Conservation (phyloP, 2,888 invertebrate species). For the Ptilodon capucinus region DNA sequence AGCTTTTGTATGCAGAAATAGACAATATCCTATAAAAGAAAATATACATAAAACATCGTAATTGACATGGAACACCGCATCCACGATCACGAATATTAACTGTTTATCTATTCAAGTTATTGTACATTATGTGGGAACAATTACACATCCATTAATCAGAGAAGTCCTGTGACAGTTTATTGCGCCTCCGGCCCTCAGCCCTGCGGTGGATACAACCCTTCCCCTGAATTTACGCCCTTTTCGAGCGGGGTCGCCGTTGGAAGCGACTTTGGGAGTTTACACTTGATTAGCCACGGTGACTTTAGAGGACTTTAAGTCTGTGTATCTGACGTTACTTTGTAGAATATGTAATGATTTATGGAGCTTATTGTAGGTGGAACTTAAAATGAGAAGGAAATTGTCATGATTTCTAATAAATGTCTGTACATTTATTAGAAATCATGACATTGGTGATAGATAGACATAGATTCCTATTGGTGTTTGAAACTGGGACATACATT, state of each 20-base stretch:
- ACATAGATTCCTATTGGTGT: no score
- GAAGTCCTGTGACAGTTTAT: constrained; percentile 66
- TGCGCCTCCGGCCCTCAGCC: constrained; percentile 62
- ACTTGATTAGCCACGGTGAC: constrained; percentile 68
- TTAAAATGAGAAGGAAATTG: background rate
- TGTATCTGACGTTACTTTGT: constrained; percentile 44
- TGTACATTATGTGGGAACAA: constrained; percentile 77
- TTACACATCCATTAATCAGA: constrained; percentile 75
- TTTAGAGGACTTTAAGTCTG: constrained; percentile 43
- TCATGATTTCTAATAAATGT: no score
- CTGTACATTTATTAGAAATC: no score
- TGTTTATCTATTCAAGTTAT: constrained; percentile 62
- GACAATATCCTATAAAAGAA: background rate
- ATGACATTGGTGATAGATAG: no score
- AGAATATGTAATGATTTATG: constrained; percentile 45
- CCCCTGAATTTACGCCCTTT: constrained; percentile 60
- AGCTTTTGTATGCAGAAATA: no score
- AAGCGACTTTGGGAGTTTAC: constrained; percentile 62
- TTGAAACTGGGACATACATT: no score
- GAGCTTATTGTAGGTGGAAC: constrained; percentile 4
- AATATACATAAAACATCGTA: background rate
- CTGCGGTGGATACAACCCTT: constrained; percentile 63
- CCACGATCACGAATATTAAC: constrained; percentile 27
- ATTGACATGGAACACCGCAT: constrained; percentile 10
- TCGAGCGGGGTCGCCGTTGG: constrained; percentile 39